phyloP scores from a whole-genome alignment of 2,797 vertebrate genomes.

The Sebastes oblongus region DNA sequence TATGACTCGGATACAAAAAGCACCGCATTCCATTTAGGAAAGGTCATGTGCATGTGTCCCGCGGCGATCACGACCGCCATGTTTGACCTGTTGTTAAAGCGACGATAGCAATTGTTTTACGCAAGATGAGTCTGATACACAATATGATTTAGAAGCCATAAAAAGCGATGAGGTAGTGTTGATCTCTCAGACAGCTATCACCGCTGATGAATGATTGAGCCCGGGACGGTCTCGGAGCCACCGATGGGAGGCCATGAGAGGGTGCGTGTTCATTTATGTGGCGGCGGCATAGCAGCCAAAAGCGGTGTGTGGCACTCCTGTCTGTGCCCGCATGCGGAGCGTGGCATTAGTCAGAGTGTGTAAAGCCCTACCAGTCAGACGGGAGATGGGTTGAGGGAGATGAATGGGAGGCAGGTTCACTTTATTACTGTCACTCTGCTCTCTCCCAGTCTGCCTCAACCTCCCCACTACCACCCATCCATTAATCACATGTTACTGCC shows the following conservation, averaged over 20 bases:
- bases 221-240: conserved; percentile 19
- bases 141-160: conserved; percentile 73
- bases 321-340: conserved; percentile 76
- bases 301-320: conserved; percentile 69
- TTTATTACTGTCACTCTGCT: conserved; percentile 85
- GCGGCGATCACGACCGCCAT: conserved; percentile 12
- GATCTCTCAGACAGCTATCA: conserved; percentile 70
- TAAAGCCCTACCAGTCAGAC: conserved; percentile 76
- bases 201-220: conserved; percentile 71
- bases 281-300: conserved; percentile 45
- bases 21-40: conserved; percentile 17
- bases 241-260: conserved; percentile 57
- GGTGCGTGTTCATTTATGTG: conserved; percentile 64
- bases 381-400: conserved; percentile 81
- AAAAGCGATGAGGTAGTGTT: conserved; percentile 77
- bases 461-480: conserved; percentile 78
- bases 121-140: conserved; percentile 66
- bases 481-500: conserved; percentile 80
- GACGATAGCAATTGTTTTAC: conserved; percentile 61
- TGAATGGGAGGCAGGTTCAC: conserved; percentile 82
- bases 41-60: conserved; percentile 18
- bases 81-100: conserved; percentile 74
- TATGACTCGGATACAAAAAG: conserved; percentile 17
- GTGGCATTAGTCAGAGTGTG: conserved; percentile 81
- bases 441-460: conserved; percentile 80